Evolutionary conservation across 2,113 vertebrate species (phyloP).

Genomic region (Chaetorhynchus papuensis): DNA sequence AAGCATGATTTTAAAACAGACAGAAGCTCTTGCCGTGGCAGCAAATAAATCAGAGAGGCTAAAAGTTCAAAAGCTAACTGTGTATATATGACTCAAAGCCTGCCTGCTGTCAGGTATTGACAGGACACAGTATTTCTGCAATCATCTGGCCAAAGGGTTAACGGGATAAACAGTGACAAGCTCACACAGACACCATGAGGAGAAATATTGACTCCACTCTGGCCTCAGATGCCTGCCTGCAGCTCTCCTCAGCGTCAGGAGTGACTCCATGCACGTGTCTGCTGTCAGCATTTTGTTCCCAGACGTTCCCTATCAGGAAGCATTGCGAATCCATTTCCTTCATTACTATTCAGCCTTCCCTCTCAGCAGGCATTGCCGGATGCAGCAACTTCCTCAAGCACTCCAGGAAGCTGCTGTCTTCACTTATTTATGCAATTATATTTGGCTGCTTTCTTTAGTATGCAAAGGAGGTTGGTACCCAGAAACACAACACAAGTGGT

Average conservation of each 20-base stretch:
- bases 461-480: background rate
- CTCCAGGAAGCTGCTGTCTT: background rate
- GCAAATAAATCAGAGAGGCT: conserved; percentile 39
- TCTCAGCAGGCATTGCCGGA: background rate
- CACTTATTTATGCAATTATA: background rate
- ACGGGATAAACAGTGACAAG: background rate
- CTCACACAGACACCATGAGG: background rate
- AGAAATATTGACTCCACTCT: background rate
- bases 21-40: conserved; percentile 23
- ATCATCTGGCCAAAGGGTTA: conserved; percentile 35
- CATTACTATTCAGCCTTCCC: background rate
- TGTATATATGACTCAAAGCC: conserved; percentile 19
- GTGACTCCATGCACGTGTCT: background rate
- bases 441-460: background rate
- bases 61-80: conserved; percentile 23
- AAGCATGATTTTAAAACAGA: conserved; percentile 6
- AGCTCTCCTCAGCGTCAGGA: background rate
- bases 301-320: background rate
- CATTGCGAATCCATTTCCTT: background rate
- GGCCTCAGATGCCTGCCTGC: background rate
- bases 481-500: background rate
- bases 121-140: background rate
- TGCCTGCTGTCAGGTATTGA: conserved; percentile 4
- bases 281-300: background rate
- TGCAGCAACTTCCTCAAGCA: background rate